phyloP scores from a whole-genome alignment of 2,797 vertebrate species.

The Vespertilio murinus region DNA sequence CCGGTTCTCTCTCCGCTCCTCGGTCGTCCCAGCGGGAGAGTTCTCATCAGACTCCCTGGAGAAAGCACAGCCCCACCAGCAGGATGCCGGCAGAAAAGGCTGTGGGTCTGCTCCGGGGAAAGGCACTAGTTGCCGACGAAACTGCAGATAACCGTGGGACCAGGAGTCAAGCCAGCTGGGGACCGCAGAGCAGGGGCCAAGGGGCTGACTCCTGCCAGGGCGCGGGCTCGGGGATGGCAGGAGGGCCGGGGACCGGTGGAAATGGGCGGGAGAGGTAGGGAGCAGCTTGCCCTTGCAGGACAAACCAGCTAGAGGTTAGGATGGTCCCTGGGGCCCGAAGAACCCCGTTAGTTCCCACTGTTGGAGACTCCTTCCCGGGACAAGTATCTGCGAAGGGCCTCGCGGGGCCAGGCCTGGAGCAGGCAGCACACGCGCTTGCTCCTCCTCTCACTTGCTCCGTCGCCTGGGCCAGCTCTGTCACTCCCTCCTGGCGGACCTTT shows the following conservation, averaged over 20 bases:
- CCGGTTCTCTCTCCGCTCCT: neutral
- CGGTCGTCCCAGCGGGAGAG: neutral
- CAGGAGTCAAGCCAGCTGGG: conserved; percentile 7
- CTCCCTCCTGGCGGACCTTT: accelerated
- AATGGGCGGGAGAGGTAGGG: neutral
- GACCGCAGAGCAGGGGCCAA: neutral
- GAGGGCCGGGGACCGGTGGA: neutral
- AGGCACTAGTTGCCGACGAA: conserved; percentile 23
- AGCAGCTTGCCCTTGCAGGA: neutral
- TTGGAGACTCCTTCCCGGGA: neutral
- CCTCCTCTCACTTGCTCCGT: neutral
- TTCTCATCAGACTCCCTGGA: neutral
- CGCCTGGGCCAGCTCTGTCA: neutral
- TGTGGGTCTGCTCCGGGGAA: neutral
- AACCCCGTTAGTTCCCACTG: neutral
- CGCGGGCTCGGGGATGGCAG: neutral
- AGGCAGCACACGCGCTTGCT: neutral
- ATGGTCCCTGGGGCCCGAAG: neutral
- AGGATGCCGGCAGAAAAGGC: neutral
- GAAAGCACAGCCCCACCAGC: neutral
- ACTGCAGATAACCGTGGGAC: conserved; percentile 62
- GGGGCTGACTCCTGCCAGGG: neutral
- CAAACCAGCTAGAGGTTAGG: neutral
- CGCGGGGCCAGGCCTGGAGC: neutral
- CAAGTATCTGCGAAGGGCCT: neutral